Evolutionary conservation across 2,113 vertebrate species (phyloP), one percentile per base, ranked within the genome.

Genomic region (Nothocercus julius): DNA sequence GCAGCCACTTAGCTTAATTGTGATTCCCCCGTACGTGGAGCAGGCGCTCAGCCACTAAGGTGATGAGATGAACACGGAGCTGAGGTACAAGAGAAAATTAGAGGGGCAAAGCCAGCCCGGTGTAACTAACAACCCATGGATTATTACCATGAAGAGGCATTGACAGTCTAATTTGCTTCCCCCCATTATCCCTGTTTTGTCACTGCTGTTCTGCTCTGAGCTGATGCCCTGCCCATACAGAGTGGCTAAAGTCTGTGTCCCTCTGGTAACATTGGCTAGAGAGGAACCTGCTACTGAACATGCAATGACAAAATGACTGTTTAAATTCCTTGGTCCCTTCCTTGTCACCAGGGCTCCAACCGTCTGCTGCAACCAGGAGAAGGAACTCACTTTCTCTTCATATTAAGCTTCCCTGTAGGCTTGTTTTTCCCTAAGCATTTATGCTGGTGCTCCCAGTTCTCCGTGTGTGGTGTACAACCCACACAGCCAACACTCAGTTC

Each of bases 161-260:
- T 92, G 87, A 76, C 87, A 73, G 69, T 32, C 85, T 90, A 84
- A 96, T 95, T 96, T 82, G 34, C 87, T 96, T 87, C 54, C 80
- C 47, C 58, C 40, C 16, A 19, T 93, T 86, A 58, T 68, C 74
- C 19, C 56, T 49, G 69, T 32, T 78, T 86, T 87, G 54, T 58
- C 3, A 4, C 51, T 0, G 1, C 56, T 79, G 70, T 76, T 95
- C 88, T 84, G 62, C 66, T 25, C 49, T n/a, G 45, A 51, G 47
- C n/a, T 49, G 27, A 25, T 28, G 12, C 45, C 25, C n/a, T 72
- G 47, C 34, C 9, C 8, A 8, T 13, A 17, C 15, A 30, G 27
- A 14, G 22, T 24, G 16, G 54, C 54, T 58, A 11, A 58, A 30
- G 28, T 30, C 9, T 18, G 54, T 9, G 54, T 58, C 54, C 54